phyloP scores from a whole-genome alignment of 2,113 vertebrate species.

The Scopus umbretta region DNA sequence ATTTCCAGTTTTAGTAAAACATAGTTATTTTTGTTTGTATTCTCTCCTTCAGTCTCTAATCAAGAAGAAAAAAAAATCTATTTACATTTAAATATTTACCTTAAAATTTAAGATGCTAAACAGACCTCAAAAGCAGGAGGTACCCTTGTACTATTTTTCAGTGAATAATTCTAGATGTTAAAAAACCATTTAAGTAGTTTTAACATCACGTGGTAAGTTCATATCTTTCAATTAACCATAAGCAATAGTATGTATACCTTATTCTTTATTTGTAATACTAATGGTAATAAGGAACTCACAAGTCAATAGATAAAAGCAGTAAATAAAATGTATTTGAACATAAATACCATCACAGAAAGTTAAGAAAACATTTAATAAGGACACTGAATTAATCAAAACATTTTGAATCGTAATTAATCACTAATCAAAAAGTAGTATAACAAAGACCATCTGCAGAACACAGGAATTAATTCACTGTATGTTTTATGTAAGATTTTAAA shows the following conservation, averaged over 20 bases:
- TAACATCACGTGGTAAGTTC: neutral
- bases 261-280: neutral
- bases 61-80: neutral
- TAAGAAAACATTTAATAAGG: neutral
- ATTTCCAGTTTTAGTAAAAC: constrained; percentile 4
- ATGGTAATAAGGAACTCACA: neutral
- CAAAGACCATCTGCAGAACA: neutral
- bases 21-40: neutral
- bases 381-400: neutral
- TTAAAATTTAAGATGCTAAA: neutral
- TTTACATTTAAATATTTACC: neutral
- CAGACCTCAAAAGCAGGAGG: neutral
- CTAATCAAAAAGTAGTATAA: neutral
- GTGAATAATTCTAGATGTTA: neutral
- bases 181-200: neutral
- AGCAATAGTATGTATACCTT: neutral
- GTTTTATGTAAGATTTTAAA: neutral
- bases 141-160: neutral
- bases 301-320: neutral
- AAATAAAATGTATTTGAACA: neutral
- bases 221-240: neutral
- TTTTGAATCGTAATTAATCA: neutral
- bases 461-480: neutral
- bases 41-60: neutral
- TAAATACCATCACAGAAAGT: neutral